Evolutionary conservation across 2,888 invertebrate genomes (phyloP), one percentile per base, ranked within the genome.

Genomic region (Drosophila monieri): DNA sequence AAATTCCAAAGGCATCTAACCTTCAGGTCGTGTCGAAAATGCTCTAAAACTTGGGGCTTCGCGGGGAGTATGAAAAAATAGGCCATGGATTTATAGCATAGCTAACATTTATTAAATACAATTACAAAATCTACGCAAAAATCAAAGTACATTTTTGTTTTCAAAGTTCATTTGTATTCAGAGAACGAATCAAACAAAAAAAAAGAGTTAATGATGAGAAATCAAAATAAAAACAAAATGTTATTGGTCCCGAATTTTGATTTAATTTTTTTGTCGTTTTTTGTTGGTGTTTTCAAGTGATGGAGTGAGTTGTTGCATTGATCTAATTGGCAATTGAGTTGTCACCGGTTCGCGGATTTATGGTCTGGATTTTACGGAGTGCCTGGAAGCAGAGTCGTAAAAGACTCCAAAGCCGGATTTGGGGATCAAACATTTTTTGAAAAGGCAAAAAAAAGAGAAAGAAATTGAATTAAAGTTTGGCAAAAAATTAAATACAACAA

Each of bases 311-410:
- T 44, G 49, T 67, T 69, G 80, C 58, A 84, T 78, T 68, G 80
- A 74, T 73, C 74, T 73, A 80, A 84, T 80, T 86, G 86, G 59
- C 68, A 73, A 67, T 65, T 41, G 39, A 69, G 49, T 43, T 77
- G 85, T 21, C 69, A 60, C 56, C 44, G 21, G 18, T 46, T 30
- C 25, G 48, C 44, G 61, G 65, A 74, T 78, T 80, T 78, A 75
- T 62, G 56, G 59, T 21, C 35, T 59, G 68, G 48, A 58, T 47
- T 66, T 71, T 52, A 41, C 51, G 48, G 27, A 27, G 2, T 27
- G 8, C 14, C 43, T 43, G 43, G 21, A 18, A n/a, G 18, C n/a
- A 18, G 8, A 6, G 32, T 62, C 56, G 25, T 44, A 44, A 52
- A 54, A 23, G 5, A 6, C 8, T 23, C 9, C 14, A 53, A 30